Percentiles rank a stretch among this genome's conserved stretches.
Evolutionary conservation across 2,113 vertebrate species (phyloP).

Genomic region (Gobiocypris rarus): DNA sequence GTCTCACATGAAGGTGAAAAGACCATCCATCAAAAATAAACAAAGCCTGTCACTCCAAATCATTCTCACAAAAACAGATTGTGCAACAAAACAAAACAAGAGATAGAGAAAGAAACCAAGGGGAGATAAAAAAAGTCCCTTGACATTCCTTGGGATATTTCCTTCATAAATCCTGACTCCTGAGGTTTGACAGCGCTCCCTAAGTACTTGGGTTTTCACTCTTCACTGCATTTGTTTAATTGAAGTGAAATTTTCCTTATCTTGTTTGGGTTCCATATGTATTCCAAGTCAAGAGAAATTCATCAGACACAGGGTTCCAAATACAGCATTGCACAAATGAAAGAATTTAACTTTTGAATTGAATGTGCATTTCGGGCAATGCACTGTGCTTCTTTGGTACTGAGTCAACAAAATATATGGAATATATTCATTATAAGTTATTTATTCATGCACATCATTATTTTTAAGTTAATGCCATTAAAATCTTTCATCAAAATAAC

Average conservation of each 20-base stretch:
- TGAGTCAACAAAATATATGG: too few species aligned
- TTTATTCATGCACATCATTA: too few species aligned
- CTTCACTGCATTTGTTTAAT: constrained; percentile 50
- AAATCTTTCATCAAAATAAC: too few species aligned
- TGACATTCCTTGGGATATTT: constrained; percentile 8
- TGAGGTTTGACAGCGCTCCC: constrained; percentile 24
- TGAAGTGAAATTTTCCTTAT: constrained; percentile 30
- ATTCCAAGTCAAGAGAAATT: constrained; percentile 7
- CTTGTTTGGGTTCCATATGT: neutral
- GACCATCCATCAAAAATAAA: constrained; percentile 11
- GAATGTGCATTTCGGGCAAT: neutral
- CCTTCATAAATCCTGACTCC: constrained; percentile 1
- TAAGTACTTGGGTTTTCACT: neutral
- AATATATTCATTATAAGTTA: too few species aligned
- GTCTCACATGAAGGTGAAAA: neutral
- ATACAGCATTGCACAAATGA: neutral
- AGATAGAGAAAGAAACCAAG: neutral
- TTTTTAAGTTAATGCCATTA: too few species aligned
- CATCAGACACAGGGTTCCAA: neutral
- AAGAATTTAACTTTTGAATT: neutral
- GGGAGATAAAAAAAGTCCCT: constrained; percentile 16
- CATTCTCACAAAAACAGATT: neutral
- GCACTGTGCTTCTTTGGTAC: neutral
- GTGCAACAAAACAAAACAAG: neutral
- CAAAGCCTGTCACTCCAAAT: constrained; percentile 9